Evolutionary conservation across 2,113 vertebrate genomes (phyloP).

Genomic region (Proterorhinus semilunaris): DNA sequence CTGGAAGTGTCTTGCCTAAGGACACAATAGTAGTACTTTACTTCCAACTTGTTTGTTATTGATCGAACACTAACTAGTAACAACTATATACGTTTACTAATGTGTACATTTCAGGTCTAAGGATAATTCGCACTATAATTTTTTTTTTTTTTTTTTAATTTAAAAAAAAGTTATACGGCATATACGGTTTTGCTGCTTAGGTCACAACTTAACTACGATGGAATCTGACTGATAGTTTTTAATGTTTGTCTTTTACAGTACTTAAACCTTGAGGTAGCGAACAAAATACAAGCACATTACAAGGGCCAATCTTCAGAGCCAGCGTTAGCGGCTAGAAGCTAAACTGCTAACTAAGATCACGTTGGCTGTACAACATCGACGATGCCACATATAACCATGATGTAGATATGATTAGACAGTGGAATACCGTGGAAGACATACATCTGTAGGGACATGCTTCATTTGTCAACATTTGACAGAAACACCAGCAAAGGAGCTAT

Average conservation of each 20-base stretch:
- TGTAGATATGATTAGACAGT: background rate
- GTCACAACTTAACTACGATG: too few relatives aligned
- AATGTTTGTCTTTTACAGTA: too few relatives aligned
- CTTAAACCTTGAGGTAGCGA: too few relatives aligned
- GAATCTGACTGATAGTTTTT: too few relatives aligned
- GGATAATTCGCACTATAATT: too few relatives aligned
- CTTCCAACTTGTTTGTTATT: background rate
- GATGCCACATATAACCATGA: background rate
- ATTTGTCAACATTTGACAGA: background rate
- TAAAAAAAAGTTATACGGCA: too few relatives aligned
- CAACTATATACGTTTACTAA: too few relatives aligned
- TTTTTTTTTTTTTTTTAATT: too few relatives aligned
- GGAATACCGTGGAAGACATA: fast-evolving
- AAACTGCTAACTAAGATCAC: conserved; percentile 36
- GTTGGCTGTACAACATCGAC: background rate
- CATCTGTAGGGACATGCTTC: background rate
- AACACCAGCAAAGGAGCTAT: conserved; percentile 32
- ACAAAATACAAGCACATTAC: background rate
- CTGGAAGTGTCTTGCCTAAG: background rate
- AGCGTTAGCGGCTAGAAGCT: conserved; percentile 23
- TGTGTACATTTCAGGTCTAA: too few relatives aligned
- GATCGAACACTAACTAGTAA: too few relatives aligned
- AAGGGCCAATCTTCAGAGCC: conserved; percentile 41
- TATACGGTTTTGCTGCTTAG: too few relatives aligned
- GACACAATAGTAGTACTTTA: background rate